Evolutionary conservation across 2,888 invertebrate genomes (phyloP).

Genomic region (Formica aserva): DNA sequence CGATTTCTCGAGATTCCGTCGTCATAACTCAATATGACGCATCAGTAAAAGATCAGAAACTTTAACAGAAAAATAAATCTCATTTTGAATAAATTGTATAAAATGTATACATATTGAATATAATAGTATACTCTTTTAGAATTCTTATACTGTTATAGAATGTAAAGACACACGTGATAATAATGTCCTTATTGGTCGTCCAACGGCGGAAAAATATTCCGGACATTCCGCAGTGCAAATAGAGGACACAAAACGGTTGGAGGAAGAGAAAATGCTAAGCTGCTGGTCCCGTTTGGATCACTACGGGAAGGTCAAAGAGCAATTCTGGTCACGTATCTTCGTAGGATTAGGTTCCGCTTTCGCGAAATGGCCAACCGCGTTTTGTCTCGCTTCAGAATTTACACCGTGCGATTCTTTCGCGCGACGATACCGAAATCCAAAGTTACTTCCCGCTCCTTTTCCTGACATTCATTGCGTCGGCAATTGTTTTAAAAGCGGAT

Average conservation of each 20-base stretch:
- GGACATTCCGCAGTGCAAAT: conserved; percentile 36
- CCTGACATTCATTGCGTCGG: conserved; percentile 38
- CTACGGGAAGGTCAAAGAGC: conserved; percentile 63
- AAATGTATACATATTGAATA: neutral
- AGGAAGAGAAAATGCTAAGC: conserved; percentile 60
- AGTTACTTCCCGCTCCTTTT: conserved; percentile 44
- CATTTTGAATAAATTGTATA: neutral
- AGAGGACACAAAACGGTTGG: conserved; percentile 57
- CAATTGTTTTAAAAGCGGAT: conserved; percentile 56
- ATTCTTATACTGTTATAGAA: neutral
- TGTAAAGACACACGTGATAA: conserved; percentile 26
- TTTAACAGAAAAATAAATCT: neutral
- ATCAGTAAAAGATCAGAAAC: neutral
- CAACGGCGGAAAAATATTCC: conserved; percentile 46
- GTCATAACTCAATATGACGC: neutral
- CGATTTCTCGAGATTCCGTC: neutral
- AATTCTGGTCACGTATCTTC: conserved; percentile 83
- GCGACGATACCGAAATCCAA: conserved; percentile 64
- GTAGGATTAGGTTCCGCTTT: conserved; percentile 83
- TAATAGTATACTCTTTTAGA: neutral
- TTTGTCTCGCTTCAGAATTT: conserved; percentile 64
- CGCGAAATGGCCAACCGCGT: conserved; percentile 71
- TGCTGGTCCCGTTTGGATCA: conserved; percentile 53
- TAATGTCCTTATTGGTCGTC: conserved; percentile 34
- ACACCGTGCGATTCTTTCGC: conserved; percentile 71